Evolutionary conservation across 2,797 vertebrate species (phyloP).

Genomic region (Tokudaia muenninki): DNA sequence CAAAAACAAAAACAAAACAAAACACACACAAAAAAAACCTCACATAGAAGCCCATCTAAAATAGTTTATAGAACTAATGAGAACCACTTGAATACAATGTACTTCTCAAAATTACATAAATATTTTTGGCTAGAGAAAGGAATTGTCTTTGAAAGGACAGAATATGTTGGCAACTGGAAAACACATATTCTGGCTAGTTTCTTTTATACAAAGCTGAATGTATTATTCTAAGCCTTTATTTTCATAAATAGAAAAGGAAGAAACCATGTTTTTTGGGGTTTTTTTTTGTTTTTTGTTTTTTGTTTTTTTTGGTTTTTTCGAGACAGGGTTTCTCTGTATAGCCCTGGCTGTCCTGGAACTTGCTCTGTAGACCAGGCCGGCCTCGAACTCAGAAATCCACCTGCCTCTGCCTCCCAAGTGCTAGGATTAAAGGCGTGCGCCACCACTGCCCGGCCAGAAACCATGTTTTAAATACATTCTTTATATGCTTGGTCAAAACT

Average conservation of each 20-base stretch:
- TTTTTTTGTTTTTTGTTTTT: too few species aligned
- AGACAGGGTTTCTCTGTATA: too few species aligned
- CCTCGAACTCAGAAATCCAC: too few species aligned
- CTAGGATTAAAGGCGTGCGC: too few species aligned
- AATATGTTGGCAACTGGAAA: background rate
- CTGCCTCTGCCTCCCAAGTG: too few species aligned
- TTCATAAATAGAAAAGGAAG: constrained; percentile 2
- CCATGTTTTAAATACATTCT: background rate
- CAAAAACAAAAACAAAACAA: background rate
- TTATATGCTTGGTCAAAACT: background rate
- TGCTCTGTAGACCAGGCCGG: too few species aligned
- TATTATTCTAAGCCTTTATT: constrained; percentile 17
- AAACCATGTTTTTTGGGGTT: background rate
- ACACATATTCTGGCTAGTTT: background rate
- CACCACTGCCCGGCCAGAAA: too few species aligned
- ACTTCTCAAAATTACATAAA: background rate
- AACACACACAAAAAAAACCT: background rate
- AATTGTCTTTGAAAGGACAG: background rate
- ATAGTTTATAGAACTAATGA: background rate
- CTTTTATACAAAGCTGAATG: background rate
- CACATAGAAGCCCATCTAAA: background rate
- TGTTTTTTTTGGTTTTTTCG: too few species aligned
- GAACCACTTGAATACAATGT: background rate
- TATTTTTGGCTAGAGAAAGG: background rate
- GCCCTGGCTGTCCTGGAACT: too few species aligned